These are phyloP conservation scores for Fratercula arctica DNA, from an alignment of 2,797 vertebrate genomes.

Conservation along the genomic window DNA sequence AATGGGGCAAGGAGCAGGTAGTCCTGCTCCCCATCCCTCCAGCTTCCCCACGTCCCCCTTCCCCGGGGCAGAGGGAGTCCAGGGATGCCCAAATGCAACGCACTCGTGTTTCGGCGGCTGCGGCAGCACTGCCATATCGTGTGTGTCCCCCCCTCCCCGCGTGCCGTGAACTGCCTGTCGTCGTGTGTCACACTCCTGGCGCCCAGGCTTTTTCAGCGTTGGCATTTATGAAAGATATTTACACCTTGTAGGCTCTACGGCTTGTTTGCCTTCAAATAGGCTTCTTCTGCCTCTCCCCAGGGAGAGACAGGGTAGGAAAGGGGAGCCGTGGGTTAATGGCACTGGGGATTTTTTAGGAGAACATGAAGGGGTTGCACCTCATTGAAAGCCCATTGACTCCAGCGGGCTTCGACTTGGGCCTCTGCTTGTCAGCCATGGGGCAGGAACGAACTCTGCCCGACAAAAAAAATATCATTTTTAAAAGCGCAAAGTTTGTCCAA, in stretches of 20 bases:
- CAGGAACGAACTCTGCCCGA: background rate
- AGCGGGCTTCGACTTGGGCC: background rate
- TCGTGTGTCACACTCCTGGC: background rate
- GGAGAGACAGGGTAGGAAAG: background rate
- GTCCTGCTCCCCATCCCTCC: rapidly evolving
- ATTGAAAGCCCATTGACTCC: background rate
- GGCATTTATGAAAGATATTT: conserved; percentile 45
- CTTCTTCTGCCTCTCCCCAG: background rate
- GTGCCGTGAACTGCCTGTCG: background rate
- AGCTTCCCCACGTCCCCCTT: rapidly evolving
- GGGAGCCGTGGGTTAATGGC: background rate
- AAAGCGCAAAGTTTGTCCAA: background rate
- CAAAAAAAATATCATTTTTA: background rate
- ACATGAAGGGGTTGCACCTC: background rate
- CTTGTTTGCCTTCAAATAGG: conserved; percentile 42
- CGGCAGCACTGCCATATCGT: background rate
- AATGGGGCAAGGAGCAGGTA: background rate
- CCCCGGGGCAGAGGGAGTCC: rapidly evolving
- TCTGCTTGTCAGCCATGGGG: background rate
- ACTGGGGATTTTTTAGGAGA: background rate
- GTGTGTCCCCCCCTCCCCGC: background rate
- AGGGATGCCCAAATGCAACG: background rate
- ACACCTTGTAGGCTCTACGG: background rate
- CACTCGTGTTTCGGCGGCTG: background rate
- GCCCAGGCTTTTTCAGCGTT: background rate